Percentiles rank a stretch among this genome's conserved stretches.
Conservation (phyloP, 2,888 invertebrate genomes). For the Stenodera caucasica region DNA sequence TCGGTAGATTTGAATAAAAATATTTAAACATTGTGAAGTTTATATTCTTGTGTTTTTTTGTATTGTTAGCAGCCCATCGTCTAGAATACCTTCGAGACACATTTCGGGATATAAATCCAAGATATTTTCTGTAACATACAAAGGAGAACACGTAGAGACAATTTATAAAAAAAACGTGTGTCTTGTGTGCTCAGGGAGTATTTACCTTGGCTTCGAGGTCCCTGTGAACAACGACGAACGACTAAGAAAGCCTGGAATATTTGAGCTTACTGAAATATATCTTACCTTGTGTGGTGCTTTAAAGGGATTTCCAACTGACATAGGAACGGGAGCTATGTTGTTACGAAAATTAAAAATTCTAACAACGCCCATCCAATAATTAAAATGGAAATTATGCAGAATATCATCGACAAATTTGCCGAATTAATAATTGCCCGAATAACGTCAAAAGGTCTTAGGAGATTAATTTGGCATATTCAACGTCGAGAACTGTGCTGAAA, state of each 20-base stretch:
- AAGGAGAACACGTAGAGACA: constrained; percentile 43
- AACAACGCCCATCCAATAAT: background rate
- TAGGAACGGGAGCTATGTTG: constrained; percentile 28
- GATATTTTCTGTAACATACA: constrained; percentile 40
- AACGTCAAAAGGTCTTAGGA: background rate
- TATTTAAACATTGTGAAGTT: no score
- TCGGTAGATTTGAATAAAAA: no score
- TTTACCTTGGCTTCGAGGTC: constrained; percentile 39
- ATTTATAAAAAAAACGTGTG: constrained; percentile 43
- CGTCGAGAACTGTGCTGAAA: background rate
- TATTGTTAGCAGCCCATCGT: constrained; percentile 27
- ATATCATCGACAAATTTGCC: no score
- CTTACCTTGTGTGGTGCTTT: constrained; percentile 33
- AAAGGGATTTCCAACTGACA: constrained; percentile 34
- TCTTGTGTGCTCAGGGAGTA: constrained; percentile 42
- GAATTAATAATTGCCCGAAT: no score
- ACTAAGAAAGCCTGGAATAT: constrained; percentile 36
- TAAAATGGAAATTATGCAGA: no score
- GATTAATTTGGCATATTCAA: background rate
- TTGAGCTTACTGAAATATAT: constrained; percentile 37
- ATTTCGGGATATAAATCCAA: constrained; percentile 41
- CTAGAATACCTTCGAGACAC: constrained; percentile 39
- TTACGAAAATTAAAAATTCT: constrained; percentile 34
- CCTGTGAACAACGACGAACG: constrained; percentile 33
- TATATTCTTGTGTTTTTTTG: no score